phyloP scores from a whole-genome alignment of 2,113 vertebrate genomes.

The Edolisoma coerulescens region DNA sequence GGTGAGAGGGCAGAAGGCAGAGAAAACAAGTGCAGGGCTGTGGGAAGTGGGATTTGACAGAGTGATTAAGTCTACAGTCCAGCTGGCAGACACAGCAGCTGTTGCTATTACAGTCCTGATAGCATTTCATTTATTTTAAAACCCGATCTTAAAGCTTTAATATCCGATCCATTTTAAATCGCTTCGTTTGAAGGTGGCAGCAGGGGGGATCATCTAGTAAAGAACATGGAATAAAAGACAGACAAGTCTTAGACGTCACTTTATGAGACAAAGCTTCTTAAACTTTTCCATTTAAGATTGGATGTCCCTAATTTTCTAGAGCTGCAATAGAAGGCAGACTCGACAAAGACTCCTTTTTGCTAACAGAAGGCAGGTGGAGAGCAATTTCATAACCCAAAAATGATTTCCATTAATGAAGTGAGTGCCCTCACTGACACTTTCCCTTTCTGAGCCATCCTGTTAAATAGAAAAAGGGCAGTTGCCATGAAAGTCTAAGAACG shows the following conservation, averaged over 20 bases:
- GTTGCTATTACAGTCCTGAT: background rate
- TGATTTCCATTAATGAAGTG: background rate
- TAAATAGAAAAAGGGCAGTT: background rate
- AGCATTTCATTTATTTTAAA: slow-evolving; percentile 49
- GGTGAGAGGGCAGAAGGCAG: background rate
- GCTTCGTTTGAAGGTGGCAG: slow-evolving; percentile 7
- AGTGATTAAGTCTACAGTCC: background rate
- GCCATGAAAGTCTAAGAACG: background rate
- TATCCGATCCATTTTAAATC: slow-evolving; percentile 17
- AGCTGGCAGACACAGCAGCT: slow-evolving; percentile 36
- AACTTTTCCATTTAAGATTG: background rate
- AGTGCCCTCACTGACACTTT: background rate
- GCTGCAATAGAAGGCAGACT: background rate
- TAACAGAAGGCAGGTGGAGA: background rate
- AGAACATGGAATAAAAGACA: background rate
- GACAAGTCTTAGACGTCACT: background rate
- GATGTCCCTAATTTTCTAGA: background rate
- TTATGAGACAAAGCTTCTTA: slow-evolving; percentile 14
- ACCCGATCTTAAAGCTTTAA: slow-evolving; percentile 23
- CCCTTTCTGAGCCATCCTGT: background rate
- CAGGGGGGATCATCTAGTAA: background rate
- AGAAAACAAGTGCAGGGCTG: background rate
- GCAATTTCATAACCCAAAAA: background rate
- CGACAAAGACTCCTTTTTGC: background rate
- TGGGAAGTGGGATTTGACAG: background rate